A percentile compares a stretch with the other conserved stretches of the same genome.
Conservation (phyloP, 1,140 invertebrate genomes). For the Rhysida immarginata region DNA sequence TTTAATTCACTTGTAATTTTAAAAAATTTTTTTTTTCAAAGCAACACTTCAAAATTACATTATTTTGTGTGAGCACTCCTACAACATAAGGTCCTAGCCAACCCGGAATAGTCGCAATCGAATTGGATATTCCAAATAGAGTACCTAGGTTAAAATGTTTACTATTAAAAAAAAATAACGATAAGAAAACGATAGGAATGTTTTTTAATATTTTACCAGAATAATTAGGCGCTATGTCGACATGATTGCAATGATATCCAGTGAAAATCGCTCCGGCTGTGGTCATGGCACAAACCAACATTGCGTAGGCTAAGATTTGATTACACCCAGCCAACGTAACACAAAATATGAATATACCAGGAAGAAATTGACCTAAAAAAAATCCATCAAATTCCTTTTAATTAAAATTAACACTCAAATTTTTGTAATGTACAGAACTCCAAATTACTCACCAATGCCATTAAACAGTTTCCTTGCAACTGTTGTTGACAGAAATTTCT, state of each 20-base stretch:
- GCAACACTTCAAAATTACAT: slow-evolving; percentile 36
- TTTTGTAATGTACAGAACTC: too few relatives aligned
- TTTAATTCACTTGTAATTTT: too few relatives aligned
- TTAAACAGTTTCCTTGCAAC: slow-evolving; percentile 50
- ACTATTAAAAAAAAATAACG: slow-evolving; percentile 24
- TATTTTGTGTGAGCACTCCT: slow-evolving; percentile 53
- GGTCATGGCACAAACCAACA: slow-evolving; percentile 70
- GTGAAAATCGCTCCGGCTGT: slow-evolving; percentile 76
- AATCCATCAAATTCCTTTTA: too few relatives aligned
- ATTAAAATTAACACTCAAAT: too few relatives aligned
- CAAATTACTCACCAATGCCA: too few relatives aligned
- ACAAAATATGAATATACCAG: slow-evolving; percentile 5
- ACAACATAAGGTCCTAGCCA: slow-evolving; percentile 67
- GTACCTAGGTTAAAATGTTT: slow-evolving; percentile 43
- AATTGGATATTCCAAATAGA: slow-evolving; percentile 75
- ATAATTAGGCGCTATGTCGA: slow-evolving; percentile 71
- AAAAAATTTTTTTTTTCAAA: not conserved
- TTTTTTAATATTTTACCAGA: too few relatives aligned
- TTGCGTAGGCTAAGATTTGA: slow-evolving; percentile 33
- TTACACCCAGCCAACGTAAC: slow-evolving; percentile 7
- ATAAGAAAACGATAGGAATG: too few relatives aligned
- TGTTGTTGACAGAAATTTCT: slow-evolving; percentile 45
- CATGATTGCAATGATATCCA: slow-evolving; percentile 74
- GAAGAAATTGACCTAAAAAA: not conserved
- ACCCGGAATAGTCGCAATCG: slow-evolving; percentile 70